Base-by-base conservation (phyloP, 2,888 invertebrate species). In the Tipula unca region DNA sequence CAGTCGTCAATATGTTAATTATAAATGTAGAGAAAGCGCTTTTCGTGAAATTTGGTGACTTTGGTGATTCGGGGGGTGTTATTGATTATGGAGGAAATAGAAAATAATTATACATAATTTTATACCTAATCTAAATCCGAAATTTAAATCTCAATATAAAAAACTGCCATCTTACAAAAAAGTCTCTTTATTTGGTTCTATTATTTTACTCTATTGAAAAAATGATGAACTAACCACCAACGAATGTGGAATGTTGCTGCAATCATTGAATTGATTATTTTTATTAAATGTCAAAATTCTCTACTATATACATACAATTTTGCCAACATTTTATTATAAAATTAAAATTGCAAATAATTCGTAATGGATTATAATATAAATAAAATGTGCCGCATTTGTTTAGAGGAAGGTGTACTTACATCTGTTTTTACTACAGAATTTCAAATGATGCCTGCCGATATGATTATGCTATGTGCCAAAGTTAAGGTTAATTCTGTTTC, bases 361-460 rank as follows among this genome's bases (percentile, higher is more conserved):
- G 14, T 10, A 85, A 91, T 91, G 91, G 91, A 91, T 85, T 91
- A 91, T 85, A 91, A 91, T 87, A 89, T 91, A 54, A 89, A 91
- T 69, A 91, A 91, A 91, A 92, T 93, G 86, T 94, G 93, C 89
- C 90, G 93, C 86, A 92, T 93, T 87, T 94, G 93, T 87, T 89
- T 93, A 85, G 93, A 93, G 88, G 93, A 93, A 90, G 93, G 93
- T 0, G 90, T 90, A 0, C 90, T 93, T 4, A 93, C 93, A 1
- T 93, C 93, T 13, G 92, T 94, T 87, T 93, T 93, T 88, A 92
- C 92, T 10, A 92, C 92, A 86, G 93, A 93, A 87, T 93, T 92
- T 87, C 93, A 92, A 87, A 91, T 93, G 89, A 92, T 93, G 87
- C 89, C 93, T 25, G 91, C 92, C 85, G 93, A 93, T 83, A 94